Evolutionary conservation across 2,797 vertebrate genomes (phyloP), one percentile per base, ranked within the genome.

Genomic region (Enteromius thamalakanensis): DNA sequence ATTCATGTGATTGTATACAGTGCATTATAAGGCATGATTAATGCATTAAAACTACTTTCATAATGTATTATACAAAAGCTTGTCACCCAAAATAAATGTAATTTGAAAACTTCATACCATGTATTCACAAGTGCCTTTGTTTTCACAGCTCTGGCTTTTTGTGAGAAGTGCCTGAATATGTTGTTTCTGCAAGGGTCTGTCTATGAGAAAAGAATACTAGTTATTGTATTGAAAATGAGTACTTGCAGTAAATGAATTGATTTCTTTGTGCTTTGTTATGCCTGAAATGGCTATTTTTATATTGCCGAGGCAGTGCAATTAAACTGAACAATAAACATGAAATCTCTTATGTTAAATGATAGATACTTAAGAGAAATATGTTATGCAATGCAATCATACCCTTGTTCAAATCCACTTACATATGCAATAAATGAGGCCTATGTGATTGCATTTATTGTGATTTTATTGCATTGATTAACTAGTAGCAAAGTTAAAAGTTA

Each of bases 371-470:
- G 15, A 47, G 5, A 3, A 29, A 32, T n/a, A 49, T 34, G 23
- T 58, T 76, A 26, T 19, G n/a, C 7, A 42, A 21, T 21, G 42
- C 58, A 78, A 65, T 65, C 40, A 62, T 47, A 23, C 72, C 21
- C 21, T 21, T 40, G 51, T 76, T 76, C 34, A 77, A 21, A 47
- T 47, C 76, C 58, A 60, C 55, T 62, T 77, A n/a, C 23, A 29
- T 47, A 65, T 65, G 17, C 26, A 65, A 65, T 49, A 32, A 65
- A 45, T 49, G 8, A 15, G 2, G 76, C 23, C 58, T 78, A 32
- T 78, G 42, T 78, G 76, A 78, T 78, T 65, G 58, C 40, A 49
- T 78, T 45, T n/a, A 65, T 47, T 65, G 23, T 78, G 40, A n/a
- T 65, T 78, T 3, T 21, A 32, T 15, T 47, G 40, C 53, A n/a